These are phyloP conservation scores for Turdus rufiventris DNA, from an alignment of 2,113 vertebrate species.

Conservation along the genomic window DNA sequence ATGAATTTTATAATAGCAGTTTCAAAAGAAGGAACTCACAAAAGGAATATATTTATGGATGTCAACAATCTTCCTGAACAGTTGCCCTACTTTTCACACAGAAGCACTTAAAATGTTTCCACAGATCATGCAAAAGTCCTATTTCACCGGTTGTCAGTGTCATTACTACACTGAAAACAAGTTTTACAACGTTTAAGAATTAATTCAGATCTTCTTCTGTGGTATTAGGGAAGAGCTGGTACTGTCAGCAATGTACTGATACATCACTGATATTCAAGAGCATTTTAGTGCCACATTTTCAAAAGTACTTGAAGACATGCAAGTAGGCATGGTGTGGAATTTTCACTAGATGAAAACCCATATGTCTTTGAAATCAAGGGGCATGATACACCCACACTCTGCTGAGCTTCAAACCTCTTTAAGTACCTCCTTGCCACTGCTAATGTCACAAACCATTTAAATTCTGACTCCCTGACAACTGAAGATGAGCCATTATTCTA, in stretches of 20 bases:
- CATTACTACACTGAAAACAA: background rate
- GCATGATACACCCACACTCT: fast-evolving
- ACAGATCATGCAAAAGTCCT: background rate
- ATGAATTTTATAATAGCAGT: background rate
- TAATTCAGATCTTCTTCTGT: background rate
- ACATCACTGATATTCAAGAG: background rate
- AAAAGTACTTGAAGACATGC: background rate
- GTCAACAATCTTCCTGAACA: background rate
- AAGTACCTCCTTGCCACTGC: background rate
- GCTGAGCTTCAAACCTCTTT: background rate
- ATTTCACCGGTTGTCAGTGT: background rate
- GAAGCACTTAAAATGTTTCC: background rate
- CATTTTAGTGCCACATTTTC: background rate
- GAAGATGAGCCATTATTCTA: background rate
- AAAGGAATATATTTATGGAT: background rate
- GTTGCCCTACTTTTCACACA: background rate
- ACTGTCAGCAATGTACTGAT: background rate
- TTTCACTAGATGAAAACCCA: background rate
- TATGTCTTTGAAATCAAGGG: background rate
- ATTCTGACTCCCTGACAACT: background rate
- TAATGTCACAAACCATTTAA: background rate
- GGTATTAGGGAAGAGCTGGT: background rate
- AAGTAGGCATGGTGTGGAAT: background rate
- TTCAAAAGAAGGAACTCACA: background rate
- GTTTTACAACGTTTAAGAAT: background rate